Evolutionary conservation across 2,797 vertebrate genomes (phyloP).

Genomic region (Prunella strophiata): DNA sequence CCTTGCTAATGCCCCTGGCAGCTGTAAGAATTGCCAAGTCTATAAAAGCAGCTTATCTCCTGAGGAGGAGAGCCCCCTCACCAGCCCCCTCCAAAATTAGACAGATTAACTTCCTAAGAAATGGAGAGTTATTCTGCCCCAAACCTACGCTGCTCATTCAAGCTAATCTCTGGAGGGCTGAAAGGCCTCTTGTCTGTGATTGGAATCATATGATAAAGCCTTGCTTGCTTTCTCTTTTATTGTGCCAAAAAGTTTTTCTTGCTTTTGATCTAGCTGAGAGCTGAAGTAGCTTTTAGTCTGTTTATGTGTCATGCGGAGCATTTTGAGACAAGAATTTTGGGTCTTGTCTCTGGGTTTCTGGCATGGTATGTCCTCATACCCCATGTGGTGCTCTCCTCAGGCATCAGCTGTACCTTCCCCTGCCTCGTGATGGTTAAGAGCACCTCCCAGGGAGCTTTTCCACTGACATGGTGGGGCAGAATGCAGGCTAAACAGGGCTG

Average conservation of each 20-base stretch:
- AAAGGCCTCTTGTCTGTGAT: constrained; percentile 65
- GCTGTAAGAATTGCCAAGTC: constrained; percentile 48
- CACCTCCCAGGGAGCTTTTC: background rate
- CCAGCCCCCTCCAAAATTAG: constrained; percentile 29
- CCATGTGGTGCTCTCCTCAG: background rate
- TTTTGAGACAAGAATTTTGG: background rate
- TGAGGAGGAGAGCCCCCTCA: constrained; percentile 7
- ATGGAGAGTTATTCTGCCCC: constrained; percentile 38
- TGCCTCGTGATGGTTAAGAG: background rate
- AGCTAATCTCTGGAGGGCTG: constrained; percentile 53
- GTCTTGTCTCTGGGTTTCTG: background rate
- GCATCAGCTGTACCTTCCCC: background rate
- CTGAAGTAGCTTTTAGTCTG: constrained; percentile 8
- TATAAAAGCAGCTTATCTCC: constrained; percentile 62
- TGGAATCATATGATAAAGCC: constrained; percentile 69
- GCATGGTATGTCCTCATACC: background rate
- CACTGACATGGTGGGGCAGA: background rate
- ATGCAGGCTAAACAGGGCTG: background rate
- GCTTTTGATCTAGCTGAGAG: constrained; percentile 53
- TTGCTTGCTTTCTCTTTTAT: constrained; percentile 52
- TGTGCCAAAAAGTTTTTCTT: constrained; percentile 56
- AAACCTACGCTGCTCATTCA: background rate
- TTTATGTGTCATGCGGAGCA: background rate
- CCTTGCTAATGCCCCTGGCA: constrained; percentile 32
- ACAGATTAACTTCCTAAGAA: constrained; percentile 57